Evolutionary conservation across 1,140 invertebrate species (phyloP), one percentile per base, ranked within the genome.

Genomic region (Ylistrum balloti): DNA sequence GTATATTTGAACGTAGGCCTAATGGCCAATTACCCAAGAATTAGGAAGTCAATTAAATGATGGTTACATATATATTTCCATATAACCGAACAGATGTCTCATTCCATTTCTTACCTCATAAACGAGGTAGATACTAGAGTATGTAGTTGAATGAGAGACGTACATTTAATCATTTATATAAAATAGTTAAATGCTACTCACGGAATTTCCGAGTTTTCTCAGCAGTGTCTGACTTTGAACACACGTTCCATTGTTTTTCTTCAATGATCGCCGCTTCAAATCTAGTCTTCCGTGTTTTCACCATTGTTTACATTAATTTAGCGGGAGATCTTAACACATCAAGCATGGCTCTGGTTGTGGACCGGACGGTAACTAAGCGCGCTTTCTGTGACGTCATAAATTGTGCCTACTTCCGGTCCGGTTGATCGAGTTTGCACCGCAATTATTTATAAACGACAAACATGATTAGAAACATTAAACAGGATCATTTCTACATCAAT

Each of bases 371-470:
- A 74, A 74, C 56, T 74, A 74, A 74, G 56, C 56, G 56, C 56
- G 56, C 56, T 74, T 28, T 74, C 56, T 74, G 56, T 74, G 56
- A 74, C 56, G 56, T 74, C 56, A 74, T 74, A 28, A 28, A 74
- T 74, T 28, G 56, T n/a, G 22, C 56, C n/a, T 0, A 74, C 56
- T 74, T 74, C 56, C 56, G 56, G 56, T n/a, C 22, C 13, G 56
- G 20, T 74, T 74, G 56, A 74, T 22, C n/a, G 56, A 74, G n/a
- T 74, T 74, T 74, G 56, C n/a, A 5, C 56, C 56, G n/a, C 56
- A 74, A 74, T 74, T 74, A 74, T 74, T 74, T 74, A 74, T 28
- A 74, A 74, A 74, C 56, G n/a, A 74, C 13, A n/a, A 74, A 74
- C n/a, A 74, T 74, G 56, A 74, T 74, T 74, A n/a, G n/a, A 74